These are phyloP conservation scores for Indicator indicator DNA, from an alignment of 2,113 vertebrate species.

Conservation along the genomic window DNA sequence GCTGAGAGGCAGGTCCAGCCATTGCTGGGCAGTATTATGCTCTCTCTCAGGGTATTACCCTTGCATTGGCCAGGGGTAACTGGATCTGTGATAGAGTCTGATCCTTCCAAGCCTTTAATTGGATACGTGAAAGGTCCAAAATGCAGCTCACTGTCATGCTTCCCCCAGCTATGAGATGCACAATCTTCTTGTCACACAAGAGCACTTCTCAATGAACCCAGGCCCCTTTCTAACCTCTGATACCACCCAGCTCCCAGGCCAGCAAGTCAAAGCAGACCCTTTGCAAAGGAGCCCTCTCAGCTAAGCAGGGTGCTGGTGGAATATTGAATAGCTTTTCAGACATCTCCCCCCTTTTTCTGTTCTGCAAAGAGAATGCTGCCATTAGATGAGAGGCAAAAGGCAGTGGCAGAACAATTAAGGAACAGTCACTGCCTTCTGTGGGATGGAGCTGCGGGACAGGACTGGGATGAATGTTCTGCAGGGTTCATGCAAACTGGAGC, in stretches of 20 bases:
- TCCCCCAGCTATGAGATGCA: not conserved
- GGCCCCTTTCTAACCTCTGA: not conserved
- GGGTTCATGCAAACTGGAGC: not conserved
- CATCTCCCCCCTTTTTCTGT: not conserved
- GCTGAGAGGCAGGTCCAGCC: not conserved
- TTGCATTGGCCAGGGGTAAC: not conserved
- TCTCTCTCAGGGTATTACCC: conserved; percentile 7
- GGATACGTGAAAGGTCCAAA: conserved; percentile 37
- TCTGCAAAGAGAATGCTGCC: not conserved
- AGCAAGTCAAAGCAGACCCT: not conserved
- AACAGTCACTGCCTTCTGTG: not conserved
- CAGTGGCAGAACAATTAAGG: not conserved
- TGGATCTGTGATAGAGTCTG: conserved; percentile 18
- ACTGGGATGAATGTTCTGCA: fast-evolving
- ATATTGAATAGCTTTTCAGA: not conserved
- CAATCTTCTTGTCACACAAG: not conserved
- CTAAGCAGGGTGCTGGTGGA: fast-evolving
- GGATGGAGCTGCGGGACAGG: not conserved
- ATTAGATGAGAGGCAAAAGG: not conserved
- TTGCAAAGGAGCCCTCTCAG: not conserved
- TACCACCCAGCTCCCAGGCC: not conserved
- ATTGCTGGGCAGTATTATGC: not conserved
- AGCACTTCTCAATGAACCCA: not conserved
- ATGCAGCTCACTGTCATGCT: not conserved
- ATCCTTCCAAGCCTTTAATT: conserved; percentile 62